These are phyloP conservation scores for Palythoa caribaeorum DNA, from an alignment of 92 coral and sea anemone species.

Conservation along the genomic window DNA sequence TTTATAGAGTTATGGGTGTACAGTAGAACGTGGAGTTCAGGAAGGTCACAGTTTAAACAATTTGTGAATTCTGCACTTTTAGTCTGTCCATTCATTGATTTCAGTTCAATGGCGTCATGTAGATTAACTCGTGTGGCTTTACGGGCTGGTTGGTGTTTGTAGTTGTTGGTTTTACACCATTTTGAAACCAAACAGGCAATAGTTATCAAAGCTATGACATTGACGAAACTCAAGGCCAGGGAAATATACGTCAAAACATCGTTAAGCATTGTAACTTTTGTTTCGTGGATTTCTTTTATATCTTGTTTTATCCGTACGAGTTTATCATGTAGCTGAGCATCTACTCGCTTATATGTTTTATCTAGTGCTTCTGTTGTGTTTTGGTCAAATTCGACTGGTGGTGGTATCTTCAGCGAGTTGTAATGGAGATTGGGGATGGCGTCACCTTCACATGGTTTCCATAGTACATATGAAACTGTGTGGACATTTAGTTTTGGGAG, in stretches of 20 bases:
- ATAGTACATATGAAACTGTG: constrained; percentile 15
- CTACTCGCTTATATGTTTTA: constrained; percentile 29
- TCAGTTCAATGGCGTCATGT: background rate
- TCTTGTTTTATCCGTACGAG: background rate
- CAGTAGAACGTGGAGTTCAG: background rate
- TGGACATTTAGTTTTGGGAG: background rate
- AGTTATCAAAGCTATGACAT: background rate
- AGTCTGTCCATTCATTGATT: background rate
- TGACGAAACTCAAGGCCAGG: constrained; percentile 11
- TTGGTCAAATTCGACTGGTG: constrained; percentile 34
- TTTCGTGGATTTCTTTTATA: constrained; percentile 25
- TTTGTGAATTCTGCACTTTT: constrained; percentile 5
- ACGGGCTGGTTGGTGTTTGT: background rate
- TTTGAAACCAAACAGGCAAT: background rate
- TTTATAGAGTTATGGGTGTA: background rate
- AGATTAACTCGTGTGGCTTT: background rate
- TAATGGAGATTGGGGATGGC: constrained; percentile 21
- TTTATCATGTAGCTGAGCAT: constrained; percentile 1
- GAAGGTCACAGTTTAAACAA: background rate
- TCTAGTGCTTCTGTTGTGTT: constrained; percentile 7
- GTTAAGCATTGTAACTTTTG: constrained; percentile 10
- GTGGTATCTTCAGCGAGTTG: constrained; percentile 27
- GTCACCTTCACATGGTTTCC: constrained; percentile 4
- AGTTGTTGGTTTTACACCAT: background rate
- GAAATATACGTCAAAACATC: constrained; percentile 39